These are phyloP conservation scores for Drosophila macrospina DNA, from an alignment of 2,888 invertebrate species.

Conservation along the genomic window DNA sequence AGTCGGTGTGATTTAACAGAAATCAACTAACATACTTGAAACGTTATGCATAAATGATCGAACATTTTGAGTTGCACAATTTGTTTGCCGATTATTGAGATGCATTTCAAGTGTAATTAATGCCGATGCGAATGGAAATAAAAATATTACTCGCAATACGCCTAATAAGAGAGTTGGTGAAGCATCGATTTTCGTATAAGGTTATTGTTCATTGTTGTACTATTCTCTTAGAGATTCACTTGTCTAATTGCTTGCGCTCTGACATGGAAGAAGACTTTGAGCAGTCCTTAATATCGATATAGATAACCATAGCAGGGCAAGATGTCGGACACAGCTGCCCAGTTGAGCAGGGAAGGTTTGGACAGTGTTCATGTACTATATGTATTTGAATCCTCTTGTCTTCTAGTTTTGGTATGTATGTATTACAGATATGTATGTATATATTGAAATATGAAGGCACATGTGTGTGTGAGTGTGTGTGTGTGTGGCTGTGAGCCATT, in stretches of 20 bases:
- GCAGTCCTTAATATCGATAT: conserved; percentile 35
- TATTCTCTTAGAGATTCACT: conserved; percentile 11
- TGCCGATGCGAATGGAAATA: not conserved
- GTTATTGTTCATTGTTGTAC: not conserved
- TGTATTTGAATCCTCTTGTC: conserved; percentile 59
- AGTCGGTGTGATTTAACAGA: no score
- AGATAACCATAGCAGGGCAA: conserved; percentile 48
- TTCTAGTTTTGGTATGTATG: conserved; percentile 35
- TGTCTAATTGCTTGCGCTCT: conserved; percentile 55
- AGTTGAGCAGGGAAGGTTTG: conserved; percentile 11
- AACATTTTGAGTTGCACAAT: not conserved
- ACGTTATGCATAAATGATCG: not conserved
- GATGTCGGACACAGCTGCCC: conserved; percentile 60
- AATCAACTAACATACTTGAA: no score
- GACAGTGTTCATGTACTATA: conserved; percentile 41
- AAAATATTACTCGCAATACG: not conserved
- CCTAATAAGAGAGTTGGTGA: not conserved
- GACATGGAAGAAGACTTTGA: conserved; percentile 23
- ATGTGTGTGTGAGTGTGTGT: conserved; percentile 29
- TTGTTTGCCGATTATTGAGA: not conserved
- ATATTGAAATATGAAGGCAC: conserved; percentile 40
- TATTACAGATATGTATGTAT: conserved; percentile 29
- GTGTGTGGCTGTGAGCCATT: conserved; percentile 48
- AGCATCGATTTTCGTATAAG: conserved; percentile 1
- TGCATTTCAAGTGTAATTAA: conserved; percentile 2